phyloP scores from a whole-genome alignment of 2,113 vertebrate genomes.

The Amphilophus citrinellus region DNA sequence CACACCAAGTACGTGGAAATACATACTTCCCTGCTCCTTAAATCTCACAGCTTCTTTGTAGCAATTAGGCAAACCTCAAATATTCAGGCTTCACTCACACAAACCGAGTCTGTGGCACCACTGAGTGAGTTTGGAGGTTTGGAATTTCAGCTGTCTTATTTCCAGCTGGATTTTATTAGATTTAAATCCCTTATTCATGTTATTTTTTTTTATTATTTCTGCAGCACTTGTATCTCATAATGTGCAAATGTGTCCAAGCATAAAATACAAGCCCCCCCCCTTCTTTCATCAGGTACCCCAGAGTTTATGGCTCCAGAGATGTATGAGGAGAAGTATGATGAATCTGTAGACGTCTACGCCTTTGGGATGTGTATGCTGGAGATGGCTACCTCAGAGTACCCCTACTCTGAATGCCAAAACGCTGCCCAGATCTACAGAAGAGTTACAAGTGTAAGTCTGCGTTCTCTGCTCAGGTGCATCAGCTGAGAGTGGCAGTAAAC shows the following conservation, averaged over 20 bases:
- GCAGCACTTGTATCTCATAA: background rate
- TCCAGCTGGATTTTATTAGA: background rate
- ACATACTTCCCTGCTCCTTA: slow-evolving; percentile 20
- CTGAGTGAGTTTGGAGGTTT: background rate
- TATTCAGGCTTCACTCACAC: slow-evolving; percentile 29
- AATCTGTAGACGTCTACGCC: slow-evolving; percentile 98
- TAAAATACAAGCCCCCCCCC: slow-evolving; percentile 65
- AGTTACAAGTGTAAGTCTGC: slow-evolving; percentile 96
- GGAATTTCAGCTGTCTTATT: background rate
- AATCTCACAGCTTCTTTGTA: slow-evolving; percentile 33
- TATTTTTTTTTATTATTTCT: background rate
- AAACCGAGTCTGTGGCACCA: background rate
- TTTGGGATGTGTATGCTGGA: slow-evolving; percentile 99
- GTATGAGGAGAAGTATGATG: slow-evolving; percentile 99
- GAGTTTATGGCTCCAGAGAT: slow-evolving; percentile 99
- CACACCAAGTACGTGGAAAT: background rate
- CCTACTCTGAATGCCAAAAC: slow-evolving; percentile 99
- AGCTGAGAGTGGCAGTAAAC: background rate
- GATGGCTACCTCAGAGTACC: slow-evolving; percentile 99
- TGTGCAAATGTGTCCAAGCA: background rate
- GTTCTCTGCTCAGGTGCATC: background rate
- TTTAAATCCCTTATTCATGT: background rate
- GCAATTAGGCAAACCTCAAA: slow-evolving; percentile 51
- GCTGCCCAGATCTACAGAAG: slow-evolving; percentile 99
- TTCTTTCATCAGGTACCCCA: slow-evolving; percentile 91